Conservation (phyloP, 2,797 vertebrate species). For the Lerista edwardsae region DNA sequence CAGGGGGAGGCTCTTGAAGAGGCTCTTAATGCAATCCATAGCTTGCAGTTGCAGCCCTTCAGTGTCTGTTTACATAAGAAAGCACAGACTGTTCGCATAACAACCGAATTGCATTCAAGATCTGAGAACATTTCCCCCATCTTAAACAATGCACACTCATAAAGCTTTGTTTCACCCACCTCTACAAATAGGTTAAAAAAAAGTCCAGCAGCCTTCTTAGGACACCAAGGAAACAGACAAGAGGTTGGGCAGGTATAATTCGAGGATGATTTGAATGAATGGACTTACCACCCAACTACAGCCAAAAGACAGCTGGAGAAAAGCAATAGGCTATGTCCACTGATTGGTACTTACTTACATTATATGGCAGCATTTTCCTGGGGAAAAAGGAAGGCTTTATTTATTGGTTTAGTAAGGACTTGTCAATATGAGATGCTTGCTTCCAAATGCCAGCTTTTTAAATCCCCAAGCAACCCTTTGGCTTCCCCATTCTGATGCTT, state of each 20-base stretch:
- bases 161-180: too few relatives aligned
- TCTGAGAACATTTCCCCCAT: too few relatives aligned
- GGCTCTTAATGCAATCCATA: too few relatives aligned
- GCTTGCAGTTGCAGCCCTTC: too few relatives aligned
- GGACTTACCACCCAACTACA: not conserved
- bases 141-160: too few relatives aligned
- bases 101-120: too few relatives aligned
- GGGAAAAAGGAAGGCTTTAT: not conserved
- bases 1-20: too few relatives aligned
- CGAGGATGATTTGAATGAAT: not conserved
- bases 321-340: not conserved
- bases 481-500: conserved; percentile 66
- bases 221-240: too few relatives aligned
- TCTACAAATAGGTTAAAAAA: too few relatives aligned
- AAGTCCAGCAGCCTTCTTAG: not conserved
- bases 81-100: too few relatives aligned
- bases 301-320: not conserved
- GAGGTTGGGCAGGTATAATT: not conserved
- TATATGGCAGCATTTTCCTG: not conserved
- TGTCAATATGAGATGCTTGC: conserved; percentile 12
- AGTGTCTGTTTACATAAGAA: too few relatives aligned
- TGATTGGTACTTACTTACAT: not conserved
- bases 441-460: conserved; percentile 65
- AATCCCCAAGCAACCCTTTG: conserved; percentile 63
- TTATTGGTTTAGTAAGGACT: not conserved